These are phyloP conservation scores for Schizopygopsis pylzovi DNA, from an alignment of 2,797 vertebrate genomes.

Conservation along the genomic window DNA sequence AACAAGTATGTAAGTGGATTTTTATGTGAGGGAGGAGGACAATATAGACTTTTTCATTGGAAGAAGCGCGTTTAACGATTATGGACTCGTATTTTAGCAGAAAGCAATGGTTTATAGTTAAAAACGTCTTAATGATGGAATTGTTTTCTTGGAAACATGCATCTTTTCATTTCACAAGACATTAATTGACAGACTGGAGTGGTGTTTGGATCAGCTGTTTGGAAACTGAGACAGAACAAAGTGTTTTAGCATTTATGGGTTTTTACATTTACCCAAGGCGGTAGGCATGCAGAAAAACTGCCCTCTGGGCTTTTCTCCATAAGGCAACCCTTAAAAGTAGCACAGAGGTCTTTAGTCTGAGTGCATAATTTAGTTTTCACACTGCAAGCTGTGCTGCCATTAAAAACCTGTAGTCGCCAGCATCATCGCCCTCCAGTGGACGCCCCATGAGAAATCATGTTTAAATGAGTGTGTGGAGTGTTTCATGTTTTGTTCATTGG, in stretches of 20 bases:
- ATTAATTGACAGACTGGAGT: not conserved
- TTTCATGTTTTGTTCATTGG: constrained; percentile 19
- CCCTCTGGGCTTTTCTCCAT: not conserved
- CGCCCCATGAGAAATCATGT: not conserved
- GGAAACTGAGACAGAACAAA: not conserved
- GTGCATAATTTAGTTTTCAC: constrained; percentile 27
- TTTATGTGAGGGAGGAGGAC: not conserved
- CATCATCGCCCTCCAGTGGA: constrained; percentile 5
- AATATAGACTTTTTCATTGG: not conserved
- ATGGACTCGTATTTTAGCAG: not conserved
- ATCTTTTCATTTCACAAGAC: not conserved
- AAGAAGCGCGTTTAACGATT: not conserved
- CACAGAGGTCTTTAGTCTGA: constrained; percentile 16
- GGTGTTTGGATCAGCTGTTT: not conserved
- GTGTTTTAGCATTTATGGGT: not conserved
- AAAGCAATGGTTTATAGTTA: not conserved
- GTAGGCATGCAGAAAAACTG: not conserved
- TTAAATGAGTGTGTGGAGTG: not conserved
- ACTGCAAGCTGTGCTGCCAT: not conserved
- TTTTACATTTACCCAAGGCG: not conserved
- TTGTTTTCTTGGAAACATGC: not conserved
- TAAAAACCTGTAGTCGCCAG: not conserved
- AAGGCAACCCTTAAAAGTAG: constrained; percentile 19
- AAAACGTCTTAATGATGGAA: not conserved
- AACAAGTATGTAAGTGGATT: not conserved